Evolutionary conservation across 2,113 vertebrate genomes (phyloP), one percentile per base, ranked within the genome.

Genomic region (Sigmodon hispidus): DNA sequence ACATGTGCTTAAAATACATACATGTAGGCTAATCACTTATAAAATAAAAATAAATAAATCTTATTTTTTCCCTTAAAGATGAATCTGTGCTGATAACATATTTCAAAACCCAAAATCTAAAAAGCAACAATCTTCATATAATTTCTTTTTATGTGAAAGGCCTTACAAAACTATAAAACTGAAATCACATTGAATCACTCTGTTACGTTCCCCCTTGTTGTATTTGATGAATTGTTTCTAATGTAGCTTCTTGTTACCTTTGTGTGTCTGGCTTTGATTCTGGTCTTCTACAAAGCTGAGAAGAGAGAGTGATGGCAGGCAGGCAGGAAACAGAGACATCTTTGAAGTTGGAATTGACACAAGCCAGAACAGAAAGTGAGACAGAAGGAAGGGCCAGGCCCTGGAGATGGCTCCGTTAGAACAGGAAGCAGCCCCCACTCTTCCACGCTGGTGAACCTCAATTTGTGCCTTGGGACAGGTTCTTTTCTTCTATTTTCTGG

Each of bases 311-410:
- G 76, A 81, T 4, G 29, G 52, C 24, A 96, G 67, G 70, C 63
- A 89, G 57, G 72, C 69, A 84, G 84, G 87, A 96, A 76, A 76
- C 8, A 7, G 22, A 94, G 65, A 63, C 45, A 75, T 63, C 84
- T 90, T 67, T 91, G 80, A 93, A 61, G 75, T 87, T 65, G 40
- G 59, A 11, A 48, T 7, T 90, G 69, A 87, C 91, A 87, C 48
- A 72, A 87, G 45, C 43, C 90, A 95, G 75, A 90, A 50, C 87
- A 72, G 63, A 22, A 40, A 84, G 5, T 19, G 36, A 19, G 55
- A 84, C 5, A 16, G 29, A 59, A 79, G 40, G 55, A 81, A 87
- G 9, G 26, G 40, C 45, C 84, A 59, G 31, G 40, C 8, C 8
- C 0, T 15, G n/a, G 9, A 43, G 11, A 45, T 1, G 17, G 19